These are phyloP conservation scores for Melanaphis sacchari DNA, from an alignment of 1,140 invertebrate species.

Conservation along the genomic window DNA sequence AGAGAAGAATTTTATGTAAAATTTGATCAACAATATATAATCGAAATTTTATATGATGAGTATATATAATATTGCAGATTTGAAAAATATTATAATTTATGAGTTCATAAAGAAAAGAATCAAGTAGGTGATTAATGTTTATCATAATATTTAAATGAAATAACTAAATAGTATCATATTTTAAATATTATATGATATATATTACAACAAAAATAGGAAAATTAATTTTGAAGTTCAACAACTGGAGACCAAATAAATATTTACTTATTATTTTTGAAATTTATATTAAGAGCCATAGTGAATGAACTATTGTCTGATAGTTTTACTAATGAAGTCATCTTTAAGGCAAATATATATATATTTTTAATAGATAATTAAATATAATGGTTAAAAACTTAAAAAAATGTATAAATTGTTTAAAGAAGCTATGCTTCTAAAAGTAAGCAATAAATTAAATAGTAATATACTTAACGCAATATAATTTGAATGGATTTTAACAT, in stretches of 20 bases:
- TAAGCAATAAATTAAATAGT: constrained; percentile 1
- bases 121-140: neutral
- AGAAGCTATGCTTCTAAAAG: neutral
- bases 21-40: neutral
- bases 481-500: neutral
- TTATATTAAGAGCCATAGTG: neutral
- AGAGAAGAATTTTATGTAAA: neutral
- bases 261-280: neutral
- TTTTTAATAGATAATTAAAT: neutral
- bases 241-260: neutral
- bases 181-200: neutral
- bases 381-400: neutral
- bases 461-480: neutral
- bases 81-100: neutral
- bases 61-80: neutral
- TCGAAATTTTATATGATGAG: neutral
- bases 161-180: neutral
- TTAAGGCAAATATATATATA: neutral
- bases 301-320: neutral
- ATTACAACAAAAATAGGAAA: neutral
- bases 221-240: neutral
- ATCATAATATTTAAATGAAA: neutral
- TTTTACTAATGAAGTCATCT: neutral
- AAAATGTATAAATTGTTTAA: neutral
- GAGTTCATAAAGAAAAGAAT: neutral